A percentile compares a stretch with the other conserved stretches of the same genome.
phyloP scores from a whole-genome alignment of 2,113 vertebrate genomes.

The Neodon shergylaensis region DNA sequence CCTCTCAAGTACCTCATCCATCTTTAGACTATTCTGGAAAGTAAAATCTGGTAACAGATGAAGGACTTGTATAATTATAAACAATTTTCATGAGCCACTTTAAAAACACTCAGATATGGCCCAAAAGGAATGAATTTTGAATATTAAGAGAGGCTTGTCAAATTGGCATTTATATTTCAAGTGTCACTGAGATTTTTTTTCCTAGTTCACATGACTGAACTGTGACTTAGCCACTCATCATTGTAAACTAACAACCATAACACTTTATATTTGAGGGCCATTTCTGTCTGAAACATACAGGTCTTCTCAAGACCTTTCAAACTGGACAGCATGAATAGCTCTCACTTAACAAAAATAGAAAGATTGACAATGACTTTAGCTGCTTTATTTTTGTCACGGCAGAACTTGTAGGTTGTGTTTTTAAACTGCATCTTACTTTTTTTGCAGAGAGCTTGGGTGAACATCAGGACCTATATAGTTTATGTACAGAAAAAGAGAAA shows the following conservation, averaged over 20 bases:
- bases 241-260: neutral
- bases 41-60: neutral
- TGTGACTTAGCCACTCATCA: neutral
- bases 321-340: conserved; percentile 37
- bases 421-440: conserved; percentile 34
- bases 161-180: neutral
- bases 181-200: neutral
- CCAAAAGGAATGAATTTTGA: conserved; percentile 3
- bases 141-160: conserved; percentile 24
- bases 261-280: neutral
- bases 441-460: neutral
- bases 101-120: neutral
- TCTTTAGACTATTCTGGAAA: conserved; percentile 42
- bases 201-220: neutral
- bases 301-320: conserved; percentile 22
- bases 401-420: conserved; percentile 36
- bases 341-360: conserved; percentile 27
- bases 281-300: neutral
- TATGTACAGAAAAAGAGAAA: neutral
- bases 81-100: neutral
- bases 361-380: conserved; percentile 16
- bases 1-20: neutral
- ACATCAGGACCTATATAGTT: neutral
- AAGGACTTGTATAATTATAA: neutral
- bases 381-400: conserved; percentile 47